phyloP scores from a whole-genome alignment of 2,888 invertebrate genomes.

The Chrysina gloriosa region DNA sequence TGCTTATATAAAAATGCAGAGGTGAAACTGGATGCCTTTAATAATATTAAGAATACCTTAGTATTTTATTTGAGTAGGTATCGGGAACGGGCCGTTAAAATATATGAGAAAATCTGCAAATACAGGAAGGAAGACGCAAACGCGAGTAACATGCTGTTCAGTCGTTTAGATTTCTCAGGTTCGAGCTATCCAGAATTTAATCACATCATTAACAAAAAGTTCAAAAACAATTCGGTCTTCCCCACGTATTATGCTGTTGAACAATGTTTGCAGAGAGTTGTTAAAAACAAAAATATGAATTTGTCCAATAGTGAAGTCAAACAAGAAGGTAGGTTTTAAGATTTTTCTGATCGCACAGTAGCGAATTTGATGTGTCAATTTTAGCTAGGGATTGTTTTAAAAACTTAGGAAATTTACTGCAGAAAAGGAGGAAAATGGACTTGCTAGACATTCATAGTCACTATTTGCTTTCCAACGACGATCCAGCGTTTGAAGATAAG shows the following conservation, averaged over 20 bases:
- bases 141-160: constrained; percentile 9
- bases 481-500: constrained; percentile 57
- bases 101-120: constrained; percentile 38
- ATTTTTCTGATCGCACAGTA: no score
- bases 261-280: constrained; percentile 47
- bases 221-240: constrained; percentile 55
- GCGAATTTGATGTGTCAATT: constrained; percentile 8
- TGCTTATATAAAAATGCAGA: constrained; percentile 76
- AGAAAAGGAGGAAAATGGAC: constrained; percentile 56
- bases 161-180: constrained; percentile 36
- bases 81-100: constrained; percentile 36
- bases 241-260: constrained; percentile 58
- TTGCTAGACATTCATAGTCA: constrained; percentile 56
- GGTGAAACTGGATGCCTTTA: constrained; percentile 57
- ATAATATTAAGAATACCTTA: background rate
- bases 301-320: constrained; percentile 53
- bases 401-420: constrained; percentile 57
- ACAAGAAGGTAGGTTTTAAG: constrained; percentile 46
- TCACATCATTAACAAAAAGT: constrained; percentile 53
- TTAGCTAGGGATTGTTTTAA: constrained; percentile 55
- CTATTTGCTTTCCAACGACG: constrained; percentile 52
- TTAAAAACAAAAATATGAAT: constrained; percentile 51
- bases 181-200: constrained; percentile 38
- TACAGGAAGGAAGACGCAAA: constrained; percentile 33
- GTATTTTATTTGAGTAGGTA: constrained; percentile 38